Evolutionary conservation across 1,140 invertebrate species (phyloP), one percentile per base, ranked within the genome.

Genomic region (Drosophila arawakana): DNA sequence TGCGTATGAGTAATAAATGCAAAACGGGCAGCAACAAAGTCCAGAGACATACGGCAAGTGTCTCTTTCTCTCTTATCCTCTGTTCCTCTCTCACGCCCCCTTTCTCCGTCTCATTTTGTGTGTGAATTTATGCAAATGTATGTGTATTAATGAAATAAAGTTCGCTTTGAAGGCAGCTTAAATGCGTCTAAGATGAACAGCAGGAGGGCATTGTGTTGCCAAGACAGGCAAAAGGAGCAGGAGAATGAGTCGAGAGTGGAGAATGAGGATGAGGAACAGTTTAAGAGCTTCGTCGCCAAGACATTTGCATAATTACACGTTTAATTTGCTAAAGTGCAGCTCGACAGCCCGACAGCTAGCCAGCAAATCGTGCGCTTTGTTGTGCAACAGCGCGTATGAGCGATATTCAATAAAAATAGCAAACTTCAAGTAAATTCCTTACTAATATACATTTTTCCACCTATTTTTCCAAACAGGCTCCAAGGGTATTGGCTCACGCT

Each of bases 401-500:
- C 67, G 63, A 80, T 88, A 67, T 78, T 84, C 75, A 67, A 80
- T 80, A 75, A 46, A 35, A 35, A 37, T 11, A 63, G 30, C 15
- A 52, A 52, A 41, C 39, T 35, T 35, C 25, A 46, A 39, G 41
- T 13, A 43, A 57, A 47, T 41, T 52, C 15, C 30, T 41, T 68
- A 84, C 78, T 85, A 47, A 84, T 68, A 44, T 37, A 15, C 11
- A 13, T 52, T 37, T 41, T 5, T 30, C 6, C 3, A 30, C 7
- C 55, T 66, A 58, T 18, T 10, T 66, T 50, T 58, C 30, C 15
- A 35, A 39, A 60, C 65, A 92, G 91, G 91, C 50, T 91, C 89
- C 46, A 92, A 92, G 66, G 94, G 94, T 18, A 90, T 95, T 60
- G 90, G 55, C 93, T 91, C 90, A 9, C 93, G 96, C 47, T 96